These are phyloP conservation scores for Drosophila melanica DNA, from an alignment of 1,140 invertebrate species.

Conservation along the genomic window DNA sequence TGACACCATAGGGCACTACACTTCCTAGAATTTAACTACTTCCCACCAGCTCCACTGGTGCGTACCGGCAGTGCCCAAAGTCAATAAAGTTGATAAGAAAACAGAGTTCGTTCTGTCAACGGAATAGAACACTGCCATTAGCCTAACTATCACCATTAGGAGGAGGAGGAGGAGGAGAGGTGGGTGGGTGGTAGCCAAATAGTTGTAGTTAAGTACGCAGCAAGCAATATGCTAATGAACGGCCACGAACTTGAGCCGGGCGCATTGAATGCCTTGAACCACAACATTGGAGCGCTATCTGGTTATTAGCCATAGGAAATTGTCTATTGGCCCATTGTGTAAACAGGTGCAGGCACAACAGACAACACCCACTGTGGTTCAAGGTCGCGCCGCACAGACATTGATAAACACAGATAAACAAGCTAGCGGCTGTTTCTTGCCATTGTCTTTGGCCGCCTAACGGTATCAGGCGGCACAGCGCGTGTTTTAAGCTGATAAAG, in stretches of 20 bases:
- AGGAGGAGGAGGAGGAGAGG: neutral
- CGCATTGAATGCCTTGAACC: constrained; percentile 59
- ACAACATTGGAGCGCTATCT: constrained; percentile 18
- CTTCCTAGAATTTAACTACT: constrained; percentile 41
- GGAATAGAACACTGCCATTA: constrained; percentile 54
- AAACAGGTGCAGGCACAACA: constrained; percentile 59
- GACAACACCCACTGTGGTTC: constrained; percentile 60
- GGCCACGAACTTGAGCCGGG: constrained; percentile 73
- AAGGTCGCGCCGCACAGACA: constrained; percentile 56
- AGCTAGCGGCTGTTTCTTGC: constrained; percentile 16
- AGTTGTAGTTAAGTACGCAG: constrained; percentile 37
- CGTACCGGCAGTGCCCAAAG: constrained; percentile 15
- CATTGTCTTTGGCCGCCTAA: constrained; percentile 21
- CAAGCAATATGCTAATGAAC: constrained; percentile 75
- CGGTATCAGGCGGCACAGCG: constrained; percentile 27
- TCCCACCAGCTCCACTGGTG: constrained; percentile 14
- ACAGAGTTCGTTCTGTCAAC: constrained; percentile 22
- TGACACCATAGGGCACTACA: constrained; percentile 60
- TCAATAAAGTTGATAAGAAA: constrained; percentile 70
- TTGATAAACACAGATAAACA: constrained; percentile 34
- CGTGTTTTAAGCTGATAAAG: constrained; percentile 44
- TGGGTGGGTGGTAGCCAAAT: constrained; percentile 6
- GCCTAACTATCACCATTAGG: constrained; percentile 51
- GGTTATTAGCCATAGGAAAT: constrained; percentile 47
- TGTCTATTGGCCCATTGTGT: constrained; percentile 54